Conservation (phyloP, 2,113 vertebrate species). For the Cheirogaleus medius region DNA sequence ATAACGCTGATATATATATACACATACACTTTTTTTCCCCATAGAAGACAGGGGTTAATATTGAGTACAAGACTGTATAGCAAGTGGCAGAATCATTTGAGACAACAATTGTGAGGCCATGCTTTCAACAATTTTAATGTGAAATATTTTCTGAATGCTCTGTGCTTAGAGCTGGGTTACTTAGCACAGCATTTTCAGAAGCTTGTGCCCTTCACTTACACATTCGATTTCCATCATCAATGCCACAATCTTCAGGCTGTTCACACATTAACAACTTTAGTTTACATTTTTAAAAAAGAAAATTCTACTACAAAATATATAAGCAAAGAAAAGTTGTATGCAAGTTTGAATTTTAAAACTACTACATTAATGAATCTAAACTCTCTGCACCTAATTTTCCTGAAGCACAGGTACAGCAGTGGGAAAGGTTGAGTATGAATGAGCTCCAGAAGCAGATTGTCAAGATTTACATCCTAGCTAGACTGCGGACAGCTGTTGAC, state of each 20-base stretch:
- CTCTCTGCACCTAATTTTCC: background rate
- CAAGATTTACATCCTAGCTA: background rate
- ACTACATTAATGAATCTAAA: background rate
- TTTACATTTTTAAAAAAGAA: background rate
- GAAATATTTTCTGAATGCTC: background rate
- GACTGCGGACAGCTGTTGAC: fast-evolving
- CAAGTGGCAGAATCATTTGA: background rate
- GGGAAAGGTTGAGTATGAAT: background rate
- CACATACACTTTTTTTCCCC: background rate
- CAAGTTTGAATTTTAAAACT: background rate
- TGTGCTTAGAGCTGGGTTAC: background rate
- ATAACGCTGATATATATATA: background rate
- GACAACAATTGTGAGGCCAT: background rate
- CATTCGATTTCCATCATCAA: background rate
- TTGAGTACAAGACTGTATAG: background rate
- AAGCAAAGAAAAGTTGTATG: background rate
- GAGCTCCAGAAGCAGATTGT: fast-evolving
- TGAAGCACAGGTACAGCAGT: background rate
- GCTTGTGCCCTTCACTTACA: background rate
- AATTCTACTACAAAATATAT: background rate
- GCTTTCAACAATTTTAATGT: background rate
- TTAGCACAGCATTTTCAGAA: background rate
- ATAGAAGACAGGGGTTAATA: too few relatives aligned
- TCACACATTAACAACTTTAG: background rate
- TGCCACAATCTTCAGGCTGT: background rate